These are phyloP conservation scores for Hemiscyllium ocellatum DNA, from an alignment of 2,113 vertebrate species.

Conservation along the genomic window DNA sequence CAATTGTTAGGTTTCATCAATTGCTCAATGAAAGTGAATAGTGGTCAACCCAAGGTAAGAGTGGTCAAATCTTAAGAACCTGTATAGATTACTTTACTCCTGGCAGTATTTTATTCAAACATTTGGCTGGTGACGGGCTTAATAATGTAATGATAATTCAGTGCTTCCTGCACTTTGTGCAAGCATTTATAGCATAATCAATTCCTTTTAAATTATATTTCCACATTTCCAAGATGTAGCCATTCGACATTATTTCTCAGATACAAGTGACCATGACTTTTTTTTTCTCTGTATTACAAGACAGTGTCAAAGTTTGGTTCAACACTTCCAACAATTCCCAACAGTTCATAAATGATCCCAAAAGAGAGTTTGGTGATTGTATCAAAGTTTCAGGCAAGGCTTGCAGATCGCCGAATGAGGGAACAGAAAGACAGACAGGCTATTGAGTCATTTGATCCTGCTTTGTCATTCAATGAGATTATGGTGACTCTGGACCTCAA, in stretches of 20 bases:
- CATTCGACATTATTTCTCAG: background rate
- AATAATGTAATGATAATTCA: background rate
- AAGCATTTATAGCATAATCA: slow-evolving; percentile 18
- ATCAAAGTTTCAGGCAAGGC: background rate
- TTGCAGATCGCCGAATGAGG: background rate
- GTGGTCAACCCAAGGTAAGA: background rate
- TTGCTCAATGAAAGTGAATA: background rate
- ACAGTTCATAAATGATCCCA: background rate
- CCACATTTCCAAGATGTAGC: background rate
- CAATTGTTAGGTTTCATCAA: background rate
- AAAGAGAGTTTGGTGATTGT: background rate
- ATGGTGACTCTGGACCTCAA: background rate
- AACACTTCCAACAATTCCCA: no score
- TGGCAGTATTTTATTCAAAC: background rate
- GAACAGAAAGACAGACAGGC: background rate
- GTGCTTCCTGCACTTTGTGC: slow-evolving; percentile 17
- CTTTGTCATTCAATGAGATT: background rate
- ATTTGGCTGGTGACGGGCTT: background rate
- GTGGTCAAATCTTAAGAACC: background rate
- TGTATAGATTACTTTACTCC: background rate
- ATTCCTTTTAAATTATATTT: slow-evolving; percentile 30
- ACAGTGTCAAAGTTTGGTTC: background rate
- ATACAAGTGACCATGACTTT: background rate
- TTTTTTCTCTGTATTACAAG: background rate
- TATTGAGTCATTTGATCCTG: background rate